Conservation (phyloP, 2,888 invertebrate genomes). For the Drosophila fungiperda region DNA sequence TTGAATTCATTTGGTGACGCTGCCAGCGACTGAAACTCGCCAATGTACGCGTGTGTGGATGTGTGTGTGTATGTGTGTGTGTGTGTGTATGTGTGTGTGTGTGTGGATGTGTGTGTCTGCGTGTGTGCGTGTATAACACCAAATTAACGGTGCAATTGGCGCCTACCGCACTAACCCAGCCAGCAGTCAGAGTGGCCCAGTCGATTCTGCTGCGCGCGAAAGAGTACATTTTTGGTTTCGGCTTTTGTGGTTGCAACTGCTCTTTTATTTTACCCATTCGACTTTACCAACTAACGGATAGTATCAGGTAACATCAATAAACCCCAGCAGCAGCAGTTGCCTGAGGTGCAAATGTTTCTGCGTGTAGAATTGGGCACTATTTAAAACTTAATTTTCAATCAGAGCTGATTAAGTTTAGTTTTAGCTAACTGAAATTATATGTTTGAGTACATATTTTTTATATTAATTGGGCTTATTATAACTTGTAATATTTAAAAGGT, state of each 20-base stretch:
- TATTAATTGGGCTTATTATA: not conserved
- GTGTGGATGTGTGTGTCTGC: not conserved
- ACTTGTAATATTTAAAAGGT: not conserved
- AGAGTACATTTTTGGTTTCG: constrained; percentile 69
- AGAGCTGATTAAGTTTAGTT: no score
- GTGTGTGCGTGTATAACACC: constrained; percentile 47
- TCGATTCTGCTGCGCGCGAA: constrained; percentile 45
- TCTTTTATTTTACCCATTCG: not conserved
- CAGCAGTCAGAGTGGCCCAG: not conserved
- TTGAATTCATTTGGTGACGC: constrained; percentile 76
- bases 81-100: constrained; percentile 48
- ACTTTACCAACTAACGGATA: constrained; percentile 11
- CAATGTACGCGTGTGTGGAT: constrained; percentile 1
- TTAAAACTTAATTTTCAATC: not conserved
- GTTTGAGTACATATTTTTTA: not conserved
- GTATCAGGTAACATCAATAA: constrained; percentile 18
- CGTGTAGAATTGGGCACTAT: constrained; percentile 3
- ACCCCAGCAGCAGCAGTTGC: constrained; percentile 7
- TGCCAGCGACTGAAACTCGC: constrained; percentile 45
- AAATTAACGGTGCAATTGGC: constrained; percentile 72
- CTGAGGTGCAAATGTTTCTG: constrained; percentile 15
- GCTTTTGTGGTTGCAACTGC: constrained; percentile 68
- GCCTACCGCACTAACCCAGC: constrained; percentile 39
- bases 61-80: not conserved
- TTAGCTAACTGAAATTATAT: not conserved